These are phyloP conservation scores for Oryzias woworae DNA, from an alignment of 2,113 vertebrate genomes.

Conservation along the genomic window DNA sequence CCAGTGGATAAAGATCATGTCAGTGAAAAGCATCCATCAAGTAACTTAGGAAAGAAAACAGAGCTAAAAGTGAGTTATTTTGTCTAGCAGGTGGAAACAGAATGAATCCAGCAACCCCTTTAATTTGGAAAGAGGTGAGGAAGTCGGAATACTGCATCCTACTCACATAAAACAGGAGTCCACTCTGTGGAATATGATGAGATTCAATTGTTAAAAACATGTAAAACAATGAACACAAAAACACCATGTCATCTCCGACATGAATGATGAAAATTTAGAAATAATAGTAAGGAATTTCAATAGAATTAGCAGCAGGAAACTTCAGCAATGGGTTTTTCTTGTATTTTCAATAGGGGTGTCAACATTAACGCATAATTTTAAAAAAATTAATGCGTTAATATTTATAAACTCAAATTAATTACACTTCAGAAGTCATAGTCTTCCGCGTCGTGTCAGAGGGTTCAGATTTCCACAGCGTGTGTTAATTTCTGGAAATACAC, in stretches of 20 bases:
- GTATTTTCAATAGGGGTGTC: neutral
- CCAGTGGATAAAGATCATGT: slow-evolving; percentile 8
- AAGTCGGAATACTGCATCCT: slow-evolving; percentile 74
- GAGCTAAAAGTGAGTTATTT: slow-evolving; percentile 14
- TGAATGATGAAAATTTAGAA: slow-evolving; percentile 2
- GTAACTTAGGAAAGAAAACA: neutral
- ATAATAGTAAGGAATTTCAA: slow-evolving; percentile 12
- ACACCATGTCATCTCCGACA: slow-evolving; percentile 19
- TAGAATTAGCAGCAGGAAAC: slow-evolving; percentile 16
- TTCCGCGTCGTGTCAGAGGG: too few relatives aligned
- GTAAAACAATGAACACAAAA: slow-evolving; percentile 58
- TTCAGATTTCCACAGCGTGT: too few relatives aligned
- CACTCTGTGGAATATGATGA: slow-evolving; percentile 77
- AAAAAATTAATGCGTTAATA: too few relatives aligned
- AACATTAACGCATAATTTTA: too few relatives aligned
- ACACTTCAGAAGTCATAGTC: too few relatives aligned
- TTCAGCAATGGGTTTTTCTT: slow-evolving; percentile 10
- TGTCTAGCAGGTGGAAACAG: slow-evolving; percentile 18
- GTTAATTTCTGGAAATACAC: too few relatives aligned
- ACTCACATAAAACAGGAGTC: slow-evolving; percentile 86
- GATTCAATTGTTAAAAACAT: slow-evolving; percentile 67
- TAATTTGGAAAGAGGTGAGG: slow-evolving; percentile 39
- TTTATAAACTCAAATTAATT: too few relatives aligned
- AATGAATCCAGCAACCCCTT: slow-evolving; percentile 43
- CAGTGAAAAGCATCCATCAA: slow-evolving; percentile 19